A percentile compares a stretch with the other conserved stretches of the same genome.
These are phyloP conservation scores for Latrodectus geometricus DNA, from an alignment of 1,140 invertebrate genomes.

Conservation along the genomic window DNA sequence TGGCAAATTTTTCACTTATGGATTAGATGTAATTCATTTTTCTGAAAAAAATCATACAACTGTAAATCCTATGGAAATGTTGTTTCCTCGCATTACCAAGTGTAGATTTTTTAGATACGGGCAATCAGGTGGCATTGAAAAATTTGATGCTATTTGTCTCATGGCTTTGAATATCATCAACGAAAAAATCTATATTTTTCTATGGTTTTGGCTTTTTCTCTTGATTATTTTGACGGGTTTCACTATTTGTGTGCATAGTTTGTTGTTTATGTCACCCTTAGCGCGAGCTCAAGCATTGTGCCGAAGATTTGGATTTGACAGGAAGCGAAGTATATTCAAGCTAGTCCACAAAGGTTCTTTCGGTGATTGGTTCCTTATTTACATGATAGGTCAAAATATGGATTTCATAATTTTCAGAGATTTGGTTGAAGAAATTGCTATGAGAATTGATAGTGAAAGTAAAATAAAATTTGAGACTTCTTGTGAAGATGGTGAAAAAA, in stretches of 20 bases:
- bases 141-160: constrained; percentile 87
- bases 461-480: too few species aligned
- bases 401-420: constrained; percentile 62
- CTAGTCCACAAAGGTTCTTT: constrained; percentile 28
- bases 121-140: constrained; percentile 79
- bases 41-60: constrained; percentile 84
- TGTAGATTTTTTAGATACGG: constrained; percentile 69
- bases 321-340: neutral
- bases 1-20: constrained; percentile 93
- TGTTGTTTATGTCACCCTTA: constrained; percentile 75
- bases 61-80: constrained; percentile 76
- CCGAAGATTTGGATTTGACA: neutral
- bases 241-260: constrained; percentile 84
- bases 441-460: constrained; percentile 7
- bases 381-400: constrained; percentile 63
- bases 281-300: constrained; percentile 24
- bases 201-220: constrained; percentile 91
- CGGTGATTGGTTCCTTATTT: constrained; percentile 65
- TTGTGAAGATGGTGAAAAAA: too few species aligned
- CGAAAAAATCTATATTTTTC: constrained; percentile 90
- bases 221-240: constrained; percentile 77
- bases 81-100: constrained; percentile 85
- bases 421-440: constrained; percentile 54
- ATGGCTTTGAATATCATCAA: constrained; percentile 88
- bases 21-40: constrained; percentile 89